Base-by-base conservation (phyloP, 2,888 invertebrate genomes). In the Apotomis turbidana region DNA sequence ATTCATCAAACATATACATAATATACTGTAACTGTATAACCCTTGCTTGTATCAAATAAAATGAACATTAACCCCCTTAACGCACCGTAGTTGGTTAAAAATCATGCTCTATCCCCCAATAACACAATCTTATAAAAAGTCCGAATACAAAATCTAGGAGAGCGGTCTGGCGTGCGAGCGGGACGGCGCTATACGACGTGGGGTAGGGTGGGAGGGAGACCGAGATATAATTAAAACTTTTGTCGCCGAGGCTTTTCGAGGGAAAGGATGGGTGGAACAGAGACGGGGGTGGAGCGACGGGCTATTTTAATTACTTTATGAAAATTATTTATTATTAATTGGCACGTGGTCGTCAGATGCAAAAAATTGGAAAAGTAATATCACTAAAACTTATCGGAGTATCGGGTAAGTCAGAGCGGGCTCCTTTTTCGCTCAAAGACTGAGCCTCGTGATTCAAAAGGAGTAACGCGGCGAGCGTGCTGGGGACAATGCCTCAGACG, bases 181-280 rank as follows among this genome's bases (percentile, higher is more conserved):
- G 76, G 84, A 83, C 64, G 74, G 77, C 74, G 68, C 70, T 78
- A 80, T 77, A 78, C 64, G 72, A 13, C 74, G 78, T 72, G n/a
- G 76, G 57, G 77, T 5, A n/a, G 74, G 10, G 90, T 71, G 78
- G 0, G 84, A 90, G 75, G 1, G 85, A 78, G 88, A 88, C 51
- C 68, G 86, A 75, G 78, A 91, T 93, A 93, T 91, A 92, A 92
- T 93, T 91, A 93, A 93, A 93, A 93, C 88, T 93, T 92, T 93
- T 91, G 91, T 92, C 92, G 92, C 90, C 88, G 89, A 84, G 86
- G 88, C 88, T 90, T 90, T 88, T 87, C 83, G 88, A 89, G 90
- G 90, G 90, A 88, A 89, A 86, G 85, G 87, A 86, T 85, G 85
- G 85, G 74, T 74, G 75, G 84, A 60, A 78, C 76, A 83, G 12